A percentile compares a stretch with the other conserved stretches of the same genome.
Evolutionary conservation across 2,797 vertebrate genomes (phyloP).

Genomic region (Cyprinodon diabolis): DNA sequence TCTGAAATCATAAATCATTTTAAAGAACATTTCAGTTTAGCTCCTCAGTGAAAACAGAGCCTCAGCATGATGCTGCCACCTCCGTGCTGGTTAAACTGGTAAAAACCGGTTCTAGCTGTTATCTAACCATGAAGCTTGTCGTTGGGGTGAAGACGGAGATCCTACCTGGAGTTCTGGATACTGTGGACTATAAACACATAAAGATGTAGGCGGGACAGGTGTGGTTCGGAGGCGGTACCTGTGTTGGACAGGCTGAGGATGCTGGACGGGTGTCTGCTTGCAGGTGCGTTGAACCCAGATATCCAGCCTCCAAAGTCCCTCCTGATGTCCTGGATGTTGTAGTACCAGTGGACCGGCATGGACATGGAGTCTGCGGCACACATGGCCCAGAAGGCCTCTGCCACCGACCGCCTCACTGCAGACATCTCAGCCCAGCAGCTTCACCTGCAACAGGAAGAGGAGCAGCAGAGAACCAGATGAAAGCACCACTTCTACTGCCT

Average conservation of each 20-base stretch:
- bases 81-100: no score
- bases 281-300: constrained; percentile 41
- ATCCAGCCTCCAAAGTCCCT: constrained; percentile 74
- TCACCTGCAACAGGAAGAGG: neutral
- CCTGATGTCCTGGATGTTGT: constrained; percentile 63
- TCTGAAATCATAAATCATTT: no score
- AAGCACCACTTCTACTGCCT: no score
- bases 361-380: constrained; percentile 73
- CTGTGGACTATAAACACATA: no score
- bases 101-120: no score
- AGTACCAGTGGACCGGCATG: constrained; percentile 82
- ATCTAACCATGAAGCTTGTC: no score
- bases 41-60: no score
- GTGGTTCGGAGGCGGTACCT: constrained; percentile 19
- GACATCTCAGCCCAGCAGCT: constrained; percentile 34
- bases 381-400: constrained; percentile 71
- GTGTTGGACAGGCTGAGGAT: constrained; percentile 76
- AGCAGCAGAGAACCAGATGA: no score
- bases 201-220: neutral
- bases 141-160: no score
- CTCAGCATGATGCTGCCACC: no score
- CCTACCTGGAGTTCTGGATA: no score
- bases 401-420: constrained; percentile 23
- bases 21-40: no score
- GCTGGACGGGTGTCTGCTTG: constrained; percentile 71